Base-by-base conservation (phyloP, 2,797 vertebrate species). In the Galago senegalensis region DNA sequence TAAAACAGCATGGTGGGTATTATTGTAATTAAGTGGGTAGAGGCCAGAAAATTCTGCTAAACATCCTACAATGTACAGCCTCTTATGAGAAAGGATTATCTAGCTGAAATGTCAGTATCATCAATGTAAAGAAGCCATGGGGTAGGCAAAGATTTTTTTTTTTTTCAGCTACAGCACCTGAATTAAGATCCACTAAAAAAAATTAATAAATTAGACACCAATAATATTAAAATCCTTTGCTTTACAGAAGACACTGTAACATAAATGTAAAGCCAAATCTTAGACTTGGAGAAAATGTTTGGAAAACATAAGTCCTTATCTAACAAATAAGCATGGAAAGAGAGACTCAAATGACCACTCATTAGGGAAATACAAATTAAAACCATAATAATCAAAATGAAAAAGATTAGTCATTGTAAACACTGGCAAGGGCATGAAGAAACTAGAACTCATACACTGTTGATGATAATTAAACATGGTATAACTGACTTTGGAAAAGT, bases 331-430 rank as follows among this genome's bases (percentile, higher is more conserved):
- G 34, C 23, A 70, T 37, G 70, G 76, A 25, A 70, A 84, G n/a
- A 70, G n/a, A 67, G 25, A 46, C 11, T 69, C 61, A 69, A 67
- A 69, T 37, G 18, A 56, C 53, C 31, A 77, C n/a, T 67, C 46
- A 69, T 40, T 18, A 58, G 46, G 8, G 46, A 79, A 69, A 56
- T 46, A 93, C 17, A 86, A 92, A 60, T 61, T 61, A 61, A 87
- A 70, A 77, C 3, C 82, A 92, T 7, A 86, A 76, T 70, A 70
- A 82, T 82, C 65, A 82, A 93, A 72, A 87, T 43, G 69, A 65
- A 93, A 87, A 93, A 16, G 29, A 43, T 16, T 65, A 69, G 73
- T 20, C 20, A 65, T 4, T 73, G 25, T n/a, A 63, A 82, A 88
- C 27, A 43, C 0, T 75, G 46, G 20, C 43, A 82, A 82, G 16